Base-by-base conservation (phyloP, 1,140 invertebrate species). In the Phymastichus coffea region DNA sequence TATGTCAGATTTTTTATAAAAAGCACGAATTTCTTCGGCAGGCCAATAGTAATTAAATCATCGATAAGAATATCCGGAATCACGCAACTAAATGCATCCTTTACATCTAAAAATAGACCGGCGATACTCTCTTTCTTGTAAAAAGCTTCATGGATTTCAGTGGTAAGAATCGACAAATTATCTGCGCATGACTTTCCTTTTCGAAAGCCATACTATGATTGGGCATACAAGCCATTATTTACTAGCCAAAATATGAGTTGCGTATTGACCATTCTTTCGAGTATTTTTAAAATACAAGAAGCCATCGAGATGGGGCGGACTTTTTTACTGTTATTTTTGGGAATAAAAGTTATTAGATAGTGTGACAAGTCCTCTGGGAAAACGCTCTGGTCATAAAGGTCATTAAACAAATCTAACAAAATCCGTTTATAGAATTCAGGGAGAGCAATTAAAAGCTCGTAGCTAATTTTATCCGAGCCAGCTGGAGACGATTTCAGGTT, bases 291-390 rank as follows among this genome's bases (percentile, higher is more conserved):
- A 8, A 17, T 4, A 40, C 38, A 40, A 8, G 38, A 40, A 4
- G 38, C 6, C 17, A 40, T n/a, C 3, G 63, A 61, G 15, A 69
- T 69, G 0, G 69, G 69, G 19, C 66, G 48, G 2, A 66, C 54
- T 38, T 68, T 70, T 17, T 52, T 43, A 1, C 30, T 14, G 51
- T 66, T 63, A n/a, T 46, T 43, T 33, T 68, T 69, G 0, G 65
- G 64, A 14, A 70, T 67, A 44, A 67, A 66, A n/a, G 66, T 62
- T 14, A 63, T 44, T 7, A 65, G 30, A 44, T 64, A 63, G 0
- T 41, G 33, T 23, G 49, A 63, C 65, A 65, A 70, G 22, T 57
- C 30, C 4, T 57, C 56, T 2, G 70, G 65, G 43, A 66, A 69
- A 0, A 22, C 14, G 9, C 44, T 14, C 14, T 35, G 9, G 2